Percentiles rank a stretch among this genome's conserved stretches.
These are phyloP conservation scores for Spatula clypeata DNA, from an alignment of 2,797 vertebrate genomes.

Conservation along the genomic window DNA sequence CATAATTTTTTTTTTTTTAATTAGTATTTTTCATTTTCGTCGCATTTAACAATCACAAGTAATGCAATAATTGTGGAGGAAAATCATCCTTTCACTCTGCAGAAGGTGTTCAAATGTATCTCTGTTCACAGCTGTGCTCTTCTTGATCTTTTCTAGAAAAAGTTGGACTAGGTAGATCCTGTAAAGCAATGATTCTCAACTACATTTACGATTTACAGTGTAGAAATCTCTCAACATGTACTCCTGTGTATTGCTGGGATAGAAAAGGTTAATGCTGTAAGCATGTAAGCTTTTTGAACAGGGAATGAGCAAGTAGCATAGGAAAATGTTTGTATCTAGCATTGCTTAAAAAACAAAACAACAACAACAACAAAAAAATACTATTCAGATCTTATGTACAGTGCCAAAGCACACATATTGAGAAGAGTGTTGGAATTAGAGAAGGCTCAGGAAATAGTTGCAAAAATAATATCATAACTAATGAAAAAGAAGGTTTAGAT, in stretches of 20 bases:
- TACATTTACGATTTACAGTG: background rate
- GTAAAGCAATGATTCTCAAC: background rate
- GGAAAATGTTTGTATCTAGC: background rate
- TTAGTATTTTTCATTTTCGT: too few species aligned
- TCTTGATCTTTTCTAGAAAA: background rate
- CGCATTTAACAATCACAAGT: background rate
- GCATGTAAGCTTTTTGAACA: background rate
- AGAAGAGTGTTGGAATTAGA: background rate
- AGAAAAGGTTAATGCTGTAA: background rate
- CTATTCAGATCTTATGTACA: background rate
- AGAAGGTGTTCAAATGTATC: background rate
- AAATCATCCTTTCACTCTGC: background rate
- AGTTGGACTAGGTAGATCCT: rapidly evolving
- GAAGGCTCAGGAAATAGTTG: background rate
- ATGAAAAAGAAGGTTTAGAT: conserved; percentile 21
- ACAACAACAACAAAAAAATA: background rate
- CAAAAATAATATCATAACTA: conserved; percentile 45
- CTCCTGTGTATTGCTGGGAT: rapidly evolving
- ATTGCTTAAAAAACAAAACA: background rate
- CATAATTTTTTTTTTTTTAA: too few species aligned
- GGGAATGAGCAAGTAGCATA: background rate
- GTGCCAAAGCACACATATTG: background rate
- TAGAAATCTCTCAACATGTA: background rate
- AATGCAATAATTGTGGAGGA: background rate
- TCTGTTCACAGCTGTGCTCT: background rate